These are phyloP conservation scores for Marasmarcha lunaedactyla DNA, from an alignment of 2,888 invertebrate genomes.

Conservation along the genomic window DNA sequence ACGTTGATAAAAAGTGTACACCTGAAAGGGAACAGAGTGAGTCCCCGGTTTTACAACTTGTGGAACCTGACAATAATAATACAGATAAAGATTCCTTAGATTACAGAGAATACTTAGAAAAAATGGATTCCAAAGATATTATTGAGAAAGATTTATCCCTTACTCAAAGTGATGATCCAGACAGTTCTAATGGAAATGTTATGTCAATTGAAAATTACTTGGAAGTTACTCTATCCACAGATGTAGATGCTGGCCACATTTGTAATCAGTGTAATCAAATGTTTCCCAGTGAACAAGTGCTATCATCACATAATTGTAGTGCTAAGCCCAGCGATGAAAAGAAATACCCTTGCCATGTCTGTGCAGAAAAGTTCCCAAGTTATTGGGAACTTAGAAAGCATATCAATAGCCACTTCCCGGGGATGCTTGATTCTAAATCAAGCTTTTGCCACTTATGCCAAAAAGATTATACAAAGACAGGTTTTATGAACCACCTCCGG, in stretches of 20 bases:
- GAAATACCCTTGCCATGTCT: conserved; percentile 64
- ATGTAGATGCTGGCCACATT: conserved; percentile 63
- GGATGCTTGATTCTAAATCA: conserved; percentile 65
- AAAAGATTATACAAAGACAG: conserved; percentile 66
- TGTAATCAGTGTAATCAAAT: conserved; percentile 64
- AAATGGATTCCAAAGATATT: conserved; percentile 52
- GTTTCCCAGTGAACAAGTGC: conserved; percentile 54
- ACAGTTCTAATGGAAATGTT: conserved; percentile 61
- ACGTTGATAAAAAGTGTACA: conserved; percentile 53
- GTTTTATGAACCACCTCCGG: conserved; percentile 65
- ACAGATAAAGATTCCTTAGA: conserved; percentile 45
- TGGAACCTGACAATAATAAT: conserved; percentile 62
- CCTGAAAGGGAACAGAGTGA: conserved; percentile 56
- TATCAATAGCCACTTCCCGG: conserved; percentile 62
- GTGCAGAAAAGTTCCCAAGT: conserved; percentile 61
- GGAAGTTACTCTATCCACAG: conserved; percentile 64
- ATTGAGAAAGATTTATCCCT: conserved; percentile 41
- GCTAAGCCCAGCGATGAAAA: conserved; percentile 59
- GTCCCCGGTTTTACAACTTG: conserved; percentile 56
- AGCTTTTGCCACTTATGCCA: conserved; percentile 68
- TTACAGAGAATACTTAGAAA: conserved; percentile 50
- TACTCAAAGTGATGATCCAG: conserved; percentile 48
- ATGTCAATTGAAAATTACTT: conserved; percentile 67
- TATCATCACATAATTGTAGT: conserved; percentile 53
- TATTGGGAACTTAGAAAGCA: conserved; percentile 65